Conservation (phyloP, 2,797 vertebrate species). For the Eulemur rubriventer region DNA sequence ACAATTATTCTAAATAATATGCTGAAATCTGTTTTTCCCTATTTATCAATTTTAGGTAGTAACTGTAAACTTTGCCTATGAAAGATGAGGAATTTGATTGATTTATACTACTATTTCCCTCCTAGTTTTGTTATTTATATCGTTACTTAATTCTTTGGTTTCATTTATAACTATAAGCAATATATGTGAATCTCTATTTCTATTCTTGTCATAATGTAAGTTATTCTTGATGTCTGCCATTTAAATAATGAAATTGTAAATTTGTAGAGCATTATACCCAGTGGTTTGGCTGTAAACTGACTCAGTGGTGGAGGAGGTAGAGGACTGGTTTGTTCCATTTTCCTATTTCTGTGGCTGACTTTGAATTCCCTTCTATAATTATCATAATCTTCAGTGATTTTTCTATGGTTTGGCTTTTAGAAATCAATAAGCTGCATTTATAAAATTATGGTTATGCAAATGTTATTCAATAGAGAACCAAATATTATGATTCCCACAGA, state of each 20-base stretch:
- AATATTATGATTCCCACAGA: slow-evolving; percentile 14
- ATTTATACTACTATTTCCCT: not conserved
- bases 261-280: not conserved
- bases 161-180: not conserved
- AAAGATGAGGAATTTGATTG: not conserved
- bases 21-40: not conserved
- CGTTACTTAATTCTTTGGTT: not conserved
- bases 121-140: slow-evolving; percentile 40
- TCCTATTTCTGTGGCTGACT: not conserved
- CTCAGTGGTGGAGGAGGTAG: not conserved
- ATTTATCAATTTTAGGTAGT: slow-evolving; percentile 2
- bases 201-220: not conserved
- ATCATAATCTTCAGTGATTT: not conserved
- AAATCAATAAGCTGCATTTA: slow-evolving; percentile 33
- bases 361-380: slow-evolving; percentile 32
- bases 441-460: slow-evolving; percentile 29
- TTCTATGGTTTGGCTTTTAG: slow-evolving; percentile 16
- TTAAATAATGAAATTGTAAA: not conserved
- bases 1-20: slow-evolving; percentile 19
- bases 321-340: not conserved
- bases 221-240: not conserved
- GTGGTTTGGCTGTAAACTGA: not conserved
- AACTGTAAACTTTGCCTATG: not conserved
- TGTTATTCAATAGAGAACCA: not conserved
- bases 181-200: not conserved